Base-by-base conservation (phyloP, 2,797 vertebrate species). In the Tragopan temminckii region DNA sequence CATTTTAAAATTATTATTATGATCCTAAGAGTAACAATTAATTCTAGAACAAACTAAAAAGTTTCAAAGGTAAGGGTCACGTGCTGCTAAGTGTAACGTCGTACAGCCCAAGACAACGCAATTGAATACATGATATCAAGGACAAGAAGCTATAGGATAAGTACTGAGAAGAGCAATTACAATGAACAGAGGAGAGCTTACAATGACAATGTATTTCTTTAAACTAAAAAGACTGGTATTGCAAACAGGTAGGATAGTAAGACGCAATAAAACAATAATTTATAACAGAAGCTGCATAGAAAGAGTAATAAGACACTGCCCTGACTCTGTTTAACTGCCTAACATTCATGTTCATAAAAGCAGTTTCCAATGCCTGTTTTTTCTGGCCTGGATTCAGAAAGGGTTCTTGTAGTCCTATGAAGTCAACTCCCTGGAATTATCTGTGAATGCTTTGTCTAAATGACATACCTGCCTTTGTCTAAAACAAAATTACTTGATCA, bases 331-430 rank as follows among this genome's bases (percentile, higher is more conserved):
- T 85, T 95, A 96, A 93, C 69, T 94, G 75, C 52, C 59, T 94
- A 80, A 87, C 53, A 93, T 94, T 95, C 83, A 66, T 25, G 55
- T 94, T 85, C 89, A 91, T 96, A 94, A 97, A 97, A 93, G 66
- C 80, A 82, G 85, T 89, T 96, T 95, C 93, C 71, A 96, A 21
- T 80, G 89, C 53, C 66, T 95, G 67, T 83, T 97, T 97, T 95
- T 91, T 92, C 64, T 96, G 94, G 95, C 78, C 57, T 91, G 57
- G 33, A 25, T 84, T 96, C 93, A 93, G 45, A 76, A 82, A 94
- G 36, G 53, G 52, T 84, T 97, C 90, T 36, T 86, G 57, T 62
- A 93, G 52, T 89, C 42, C 75, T 90, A 40, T 74, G 61, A 94
- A 94, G 74, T 91, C 91, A 96, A 76, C 58, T 91, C 70, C 61